Evolutionary conservation across 2,888 invertebrate genomes (phyloP).

Genomic region (Rhagonycha fulva): DNA sequence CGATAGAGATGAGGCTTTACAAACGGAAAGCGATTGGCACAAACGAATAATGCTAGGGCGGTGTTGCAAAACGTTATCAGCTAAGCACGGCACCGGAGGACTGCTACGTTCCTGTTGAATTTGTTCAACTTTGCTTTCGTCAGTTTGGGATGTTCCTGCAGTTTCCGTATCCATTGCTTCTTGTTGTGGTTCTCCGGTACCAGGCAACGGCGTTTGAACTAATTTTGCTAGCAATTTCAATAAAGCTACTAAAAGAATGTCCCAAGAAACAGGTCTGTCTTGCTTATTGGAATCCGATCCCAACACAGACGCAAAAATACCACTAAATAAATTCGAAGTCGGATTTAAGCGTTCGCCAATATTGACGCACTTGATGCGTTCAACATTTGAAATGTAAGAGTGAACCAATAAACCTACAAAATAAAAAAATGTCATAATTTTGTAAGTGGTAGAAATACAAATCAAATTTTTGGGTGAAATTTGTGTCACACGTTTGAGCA

Average conservation of each 20-base stretch:
- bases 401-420: conserved; percentile 57
- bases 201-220: conserved; percentile 65
- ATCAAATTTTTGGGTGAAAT: no score
- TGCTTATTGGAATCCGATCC: conserved; percentile 66
- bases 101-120: conserved; percentile 50
- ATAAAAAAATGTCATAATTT: background rate
- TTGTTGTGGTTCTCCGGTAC: conserved; percentile 52
- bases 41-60: conserved; percentile 82
- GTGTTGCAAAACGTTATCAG: conserved; percentile 75
- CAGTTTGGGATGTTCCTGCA: conserved; percentile 68
- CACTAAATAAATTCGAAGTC: conserved; percentile 66
- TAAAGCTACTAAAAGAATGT: conserved; percentile 71
- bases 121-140: conserved; percentile 81
- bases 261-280: conserved; percentile 71
- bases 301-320: conserved; percentile 75
- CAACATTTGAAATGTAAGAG: conserved; percentile 60
- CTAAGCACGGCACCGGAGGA: conserved; percentile 66
- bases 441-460: no score
- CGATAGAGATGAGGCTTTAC: conserved; percentile 71
- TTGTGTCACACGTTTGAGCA: no score
- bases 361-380: conserved; percentile 61
- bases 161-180: conserved; percentile 55
- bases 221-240: conserved; percentile 66
- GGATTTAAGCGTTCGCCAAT: conserved; percentile 58
- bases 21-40: conserved; percentile 78